phyloP scores from a whole-genome alignment of 2,888 invertebrate species.

The Harpagoxenus sublaevis region DNA sequence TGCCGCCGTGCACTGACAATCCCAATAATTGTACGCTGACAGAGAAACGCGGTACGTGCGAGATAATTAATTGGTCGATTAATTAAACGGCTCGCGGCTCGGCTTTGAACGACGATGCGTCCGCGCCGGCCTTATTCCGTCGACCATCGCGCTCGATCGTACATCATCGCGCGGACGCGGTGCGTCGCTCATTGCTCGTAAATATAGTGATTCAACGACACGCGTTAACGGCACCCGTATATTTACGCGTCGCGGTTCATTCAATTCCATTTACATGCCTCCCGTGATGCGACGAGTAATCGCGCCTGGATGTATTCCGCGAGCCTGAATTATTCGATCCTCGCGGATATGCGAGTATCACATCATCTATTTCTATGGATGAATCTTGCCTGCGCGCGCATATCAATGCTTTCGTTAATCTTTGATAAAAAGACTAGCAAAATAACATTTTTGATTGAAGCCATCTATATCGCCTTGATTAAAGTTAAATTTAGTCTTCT shows the following conservation, averaged over 20 bases:
- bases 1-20: conserved; percentile 67
- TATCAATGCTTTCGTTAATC: neutral
- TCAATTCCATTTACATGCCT: conserved; percentile 54
- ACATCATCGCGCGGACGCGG: conserved; percentile 57
- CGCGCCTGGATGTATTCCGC: neutral
- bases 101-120: conserved; percentile 54
- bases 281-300: conserved; percentile 31
- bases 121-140: conserved; percentile 35
- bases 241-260: conserved; percentile 56
- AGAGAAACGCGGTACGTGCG: conserved; percentile 61
- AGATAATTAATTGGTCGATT: conserved; percentile 75
- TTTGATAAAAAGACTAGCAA: neutral
- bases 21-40: conserved; percentile 71
- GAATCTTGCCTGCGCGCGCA: neutral
- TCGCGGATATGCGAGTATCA: neutral
- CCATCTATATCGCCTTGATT: neutral
- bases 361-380: neutral
- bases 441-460: neutral
- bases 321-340: neutral
- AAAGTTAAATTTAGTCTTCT: neutral
- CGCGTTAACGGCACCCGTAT: conserved; percentile 51
- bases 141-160: conserved; percentile 52
- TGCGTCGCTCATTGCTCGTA: conserved; percentile 66
- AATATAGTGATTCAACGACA: conserved; percentile 66
- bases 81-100: conserved; percentile 67